Conservation (phyloP, 2,888 invertebrate species). For the Euplexia lucipara region DNA sequence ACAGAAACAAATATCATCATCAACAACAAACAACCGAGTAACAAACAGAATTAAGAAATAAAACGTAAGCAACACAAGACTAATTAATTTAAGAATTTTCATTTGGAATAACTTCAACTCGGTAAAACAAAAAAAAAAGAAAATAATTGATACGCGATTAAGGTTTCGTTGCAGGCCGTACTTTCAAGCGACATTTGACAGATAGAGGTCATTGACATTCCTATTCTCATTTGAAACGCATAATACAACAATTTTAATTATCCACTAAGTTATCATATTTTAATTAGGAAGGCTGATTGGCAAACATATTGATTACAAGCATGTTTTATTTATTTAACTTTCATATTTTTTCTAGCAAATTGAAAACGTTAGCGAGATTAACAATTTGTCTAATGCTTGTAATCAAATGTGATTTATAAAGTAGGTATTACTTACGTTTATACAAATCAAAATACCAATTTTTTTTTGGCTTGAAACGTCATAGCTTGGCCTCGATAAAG, state of each 20-base stretch:
- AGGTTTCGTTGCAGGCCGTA: too few species aligned
- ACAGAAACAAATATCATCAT: too few species aligned
- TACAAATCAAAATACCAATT: not conserved
- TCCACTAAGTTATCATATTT: constrained; percentile 32
- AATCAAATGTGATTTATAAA: constrained; percentile 5
- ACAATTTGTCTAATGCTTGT: constrained; percentile 3
- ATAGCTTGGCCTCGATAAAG: not conserved
- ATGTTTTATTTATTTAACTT: not conserved
- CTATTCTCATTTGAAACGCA: too few species aligned
- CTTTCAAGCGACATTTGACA: too few species aligned
- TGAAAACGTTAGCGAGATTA: not conserved
- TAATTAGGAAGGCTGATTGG: constrained; percentile 25
- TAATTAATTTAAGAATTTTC: too few species aligned
- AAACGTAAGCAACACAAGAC: too few species aligned
- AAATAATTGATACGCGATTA: too few species aligned
- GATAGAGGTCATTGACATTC: too few species aligned
- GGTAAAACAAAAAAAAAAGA: too few species aligned
- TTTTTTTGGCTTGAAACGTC: not conserved
- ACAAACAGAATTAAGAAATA: too few species aligned
- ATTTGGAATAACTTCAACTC: too few species aligned
- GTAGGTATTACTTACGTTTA: not conserved
- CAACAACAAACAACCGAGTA: too few species aligned
- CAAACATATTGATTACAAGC: constrained; percentile 20
- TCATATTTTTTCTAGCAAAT: not conserved
- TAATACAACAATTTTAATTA: constrained; percentile 51